Conservation (phyloP, 2,797 vertebrate species). For the Knipowitschia caucasica region DNA sequence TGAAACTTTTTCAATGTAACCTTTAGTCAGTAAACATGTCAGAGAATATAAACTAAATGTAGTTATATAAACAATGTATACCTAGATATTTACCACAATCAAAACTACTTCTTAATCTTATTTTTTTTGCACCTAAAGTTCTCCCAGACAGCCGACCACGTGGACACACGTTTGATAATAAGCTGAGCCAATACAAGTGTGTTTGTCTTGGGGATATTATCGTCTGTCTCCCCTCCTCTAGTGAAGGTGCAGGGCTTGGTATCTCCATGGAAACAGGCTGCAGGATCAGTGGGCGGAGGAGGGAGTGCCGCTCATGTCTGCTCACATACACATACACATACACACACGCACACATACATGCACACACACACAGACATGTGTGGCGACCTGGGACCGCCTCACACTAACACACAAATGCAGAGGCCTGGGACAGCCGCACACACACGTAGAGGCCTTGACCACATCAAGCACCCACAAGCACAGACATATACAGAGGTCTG, state of each 20-base stretch:
- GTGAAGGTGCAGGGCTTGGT: slow-evolving; percentile 79
- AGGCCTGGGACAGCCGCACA: slow-evolving; percentile 41
- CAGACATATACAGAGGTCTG: no score
- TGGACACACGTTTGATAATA: slow-evolving; percentile 54
- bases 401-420: slow-evolving; percentile 27
- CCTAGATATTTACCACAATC: not conserved
- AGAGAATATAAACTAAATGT: no score
- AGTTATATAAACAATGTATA: no score
- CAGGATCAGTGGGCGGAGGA: slow-evolving; percentile 48
- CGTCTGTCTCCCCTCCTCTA: slow-evolving; percentile 54
- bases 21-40: no score
- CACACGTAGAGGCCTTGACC: no score
- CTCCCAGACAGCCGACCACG: slow-evolving; percentile 60
- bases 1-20: no score
- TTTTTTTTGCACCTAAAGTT: slow-evolving; percentile 47
- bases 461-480: no score
- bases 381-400: no score
- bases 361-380: no score
- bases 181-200: slow-evolving; percentile 57
- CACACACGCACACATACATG: no score
- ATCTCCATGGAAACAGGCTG: slow-evolving; percentile 78
- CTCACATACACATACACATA: slow-evolving; percentile 34
- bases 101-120: not conserved
- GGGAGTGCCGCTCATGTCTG: slow-evolving; percentile 24
- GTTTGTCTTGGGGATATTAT: slow-evolving; percentile 68